Base-by-base conservation (phyloP, 2,888 invertebrate species). In the Mellilla xanthometata region DNA sequence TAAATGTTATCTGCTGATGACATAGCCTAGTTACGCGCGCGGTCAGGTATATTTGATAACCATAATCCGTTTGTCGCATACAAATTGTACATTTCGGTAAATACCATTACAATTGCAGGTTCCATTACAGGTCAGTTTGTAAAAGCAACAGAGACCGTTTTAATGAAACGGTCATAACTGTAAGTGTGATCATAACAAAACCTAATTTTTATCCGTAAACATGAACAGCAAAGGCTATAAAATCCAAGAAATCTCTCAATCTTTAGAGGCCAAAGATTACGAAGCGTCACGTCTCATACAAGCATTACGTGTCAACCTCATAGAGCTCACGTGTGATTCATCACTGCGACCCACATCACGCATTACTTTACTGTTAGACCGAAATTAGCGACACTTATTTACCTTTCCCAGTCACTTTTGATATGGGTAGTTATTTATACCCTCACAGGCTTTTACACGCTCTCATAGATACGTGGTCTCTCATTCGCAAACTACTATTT, bases 301-400 rank as follows among this genome's bases (percentile, higher is more conserved):
- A 60, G 59, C 63, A 68, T 62, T 55, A 67, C 62, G 66, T 68
- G 62, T 63, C 65, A 62, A 62, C 13, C 41, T 65, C 64, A 56
- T 58, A 52, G 54, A 65, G 68, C 69, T 72, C 71, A 72, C 64
- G 62, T 76, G 68, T 79, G 81, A 84, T 73, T 81, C 80, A 81
- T 76, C 69, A 65, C 60, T 50, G 48, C 71, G 76, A 74, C 83
- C 83, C 64, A 82, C 69, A 77, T 81, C 75, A 77, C 65, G 67
- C 55, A 38, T 64, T 58, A 63, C 58, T 58, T 48, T 69, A 72
- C 74, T 64, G 76, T 70, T 74, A 65, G 53, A 62, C 39, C 36
- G 41, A 52, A 62, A 64, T 52, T 55, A 53, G 55, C 51, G 52
- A 58, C 55, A 55, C 55, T 54, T 55, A 55, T 55, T 58, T 58